phyloP scores from a whole-genome alignment of 2,113 vertebrate species.

The Sylvietta virens region DNA sequence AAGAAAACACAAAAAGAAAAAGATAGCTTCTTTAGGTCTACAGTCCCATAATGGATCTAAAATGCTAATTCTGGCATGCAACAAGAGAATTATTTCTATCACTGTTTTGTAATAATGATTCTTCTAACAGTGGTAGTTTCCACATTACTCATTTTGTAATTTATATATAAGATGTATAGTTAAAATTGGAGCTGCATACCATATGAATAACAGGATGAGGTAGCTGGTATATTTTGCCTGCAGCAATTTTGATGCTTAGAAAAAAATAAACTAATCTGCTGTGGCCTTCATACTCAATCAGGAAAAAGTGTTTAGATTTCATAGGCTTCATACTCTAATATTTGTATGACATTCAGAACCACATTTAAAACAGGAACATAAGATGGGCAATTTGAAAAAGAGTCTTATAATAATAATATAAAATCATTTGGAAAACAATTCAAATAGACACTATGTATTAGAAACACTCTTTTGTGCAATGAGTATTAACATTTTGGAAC shows the following conservation, averaged over 20 bases:
- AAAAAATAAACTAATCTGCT: not conserved
- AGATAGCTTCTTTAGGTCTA: not conserved
- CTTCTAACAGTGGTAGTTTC: not conserved
- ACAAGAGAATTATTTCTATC: not conserved
- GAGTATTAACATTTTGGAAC: not conserved
- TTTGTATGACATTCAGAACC: not conserved
- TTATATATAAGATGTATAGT: not conserved
- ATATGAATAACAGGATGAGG: not conserved
- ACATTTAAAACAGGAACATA: not conserved
- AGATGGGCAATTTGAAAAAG: not conserved
- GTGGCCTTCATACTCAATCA: not conserved
- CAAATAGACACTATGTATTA: not conserved
- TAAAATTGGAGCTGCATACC: not conserved
- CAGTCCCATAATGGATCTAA: not conserved
- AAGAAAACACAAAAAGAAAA: not conserved
- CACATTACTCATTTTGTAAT: not conserved
- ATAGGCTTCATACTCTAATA: not conserved
- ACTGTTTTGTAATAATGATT: not conserved
- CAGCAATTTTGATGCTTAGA: rapidly evolving
- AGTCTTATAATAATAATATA: not conserved
- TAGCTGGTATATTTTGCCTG: not conserved
- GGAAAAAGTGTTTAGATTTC: not conserved
- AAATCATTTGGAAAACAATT: not conserved
- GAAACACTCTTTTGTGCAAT: not conserved
- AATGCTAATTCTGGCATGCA: not conserved